phyloP scores from a whole-genome alignment of 2,113 vertebrate genomes.

The Strigops habroptila region DNA sequence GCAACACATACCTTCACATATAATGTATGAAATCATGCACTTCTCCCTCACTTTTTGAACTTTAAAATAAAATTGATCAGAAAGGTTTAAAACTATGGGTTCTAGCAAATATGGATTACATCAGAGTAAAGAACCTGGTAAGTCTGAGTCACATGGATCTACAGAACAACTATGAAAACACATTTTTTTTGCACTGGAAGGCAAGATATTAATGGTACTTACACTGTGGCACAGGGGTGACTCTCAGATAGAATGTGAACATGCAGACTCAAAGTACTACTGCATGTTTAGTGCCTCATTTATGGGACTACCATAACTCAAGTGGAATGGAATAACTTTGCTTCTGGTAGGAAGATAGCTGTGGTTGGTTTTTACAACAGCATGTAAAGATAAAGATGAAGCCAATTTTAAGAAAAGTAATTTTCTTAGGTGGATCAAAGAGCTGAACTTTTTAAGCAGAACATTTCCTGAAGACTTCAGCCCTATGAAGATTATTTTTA shows the following conservation, averaged over 20 bases:
- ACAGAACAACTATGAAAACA: background rate
- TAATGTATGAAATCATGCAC: background rate
- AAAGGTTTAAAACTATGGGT: background rate
- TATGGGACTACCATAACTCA: background rate
- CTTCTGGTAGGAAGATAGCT: background rate
- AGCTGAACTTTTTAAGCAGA: background rate
- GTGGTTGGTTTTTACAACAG: background rate
- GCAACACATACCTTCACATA: background rate
- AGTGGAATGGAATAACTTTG: background rate
- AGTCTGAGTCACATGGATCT: background rate
- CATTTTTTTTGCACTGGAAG: background rate
- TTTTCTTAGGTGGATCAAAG: background rate
- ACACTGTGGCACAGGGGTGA: rapidly evolving
- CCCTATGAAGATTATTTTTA: background rate
- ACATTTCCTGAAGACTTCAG: background rate
- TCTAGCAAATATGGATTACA: background rate
- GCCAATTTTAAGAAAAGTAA: background rate
- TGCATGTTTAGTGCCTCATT: background rate
- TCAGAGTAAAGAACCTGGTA: background rate
- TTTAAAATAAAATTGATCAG: background rate
- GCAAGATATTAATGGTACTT: background rate
- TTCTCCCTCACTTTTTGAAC: background rate
- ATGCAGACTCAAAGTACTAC: background rate
- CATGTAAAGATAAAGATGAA: background rate
- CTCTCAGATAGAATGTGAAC: background rate